Evolutionary conservation across 2,113 vertebrate genomes (phyloP), one percentile per base, ranked within the genome.

Genomic region (Sebastes fasciatus): DNA sequence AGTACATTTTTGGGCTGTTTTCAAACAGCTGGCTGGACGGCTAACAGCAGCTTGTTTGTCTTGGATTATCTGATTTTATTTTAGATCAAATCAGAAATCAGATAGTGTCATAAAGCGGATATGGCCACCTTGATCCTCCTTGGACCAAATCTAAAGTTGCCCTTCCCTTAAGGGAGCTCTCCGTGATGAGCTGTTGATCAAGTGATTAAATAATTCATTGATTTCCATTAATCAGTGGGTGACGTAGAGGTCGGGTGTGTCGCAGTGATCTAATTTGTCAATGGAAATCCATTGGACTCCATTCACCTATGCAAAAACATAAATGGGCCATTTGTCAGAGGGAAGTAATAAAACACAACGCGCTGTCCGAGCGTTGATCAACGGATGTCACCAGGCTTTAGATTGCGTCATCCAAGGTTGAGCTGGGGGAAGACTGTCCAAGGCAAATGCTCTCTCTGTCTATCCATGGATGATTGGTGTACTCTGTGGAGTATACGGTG

Each of bases 151-250:
- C 57, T 58, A 48, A 46, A 52, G 26, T 80, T 48, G 52, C 21
- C 62, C 73, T 69, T 52, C 78, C 63, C 34, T 77, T 52, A 61
- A 79, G 75, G 63, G 67, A 74, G 46, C 52, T 61, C 12, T 71
- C 13, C 42, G 55, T 77, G 70, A 88, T 87, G 62, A 83, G 80
- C 69, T 79, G 86, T 86, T 89, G 76, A 88, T 79, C 83, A 88
- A 83, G 60, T 63, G 72, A 89, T 91, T 90, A 72, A 89, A 91
- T 89, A 89, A 91, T 86, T 80, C 49, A 90, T 86, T 77, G 79
- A 88, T 91, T 87, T 81, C 26, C 69, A 83, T 75, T 82, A 75
- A 82, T 87, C 76, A 82, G 70, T 43, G 63, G 49, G 21, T 74
- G 77, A 82, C 23, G 7, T 55, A 61, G 72, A 66, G 71, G 83